Base-by-base conservation (phyloP, 1,140 invertebrate species). In the Diabrotica virgifera region DNA sequence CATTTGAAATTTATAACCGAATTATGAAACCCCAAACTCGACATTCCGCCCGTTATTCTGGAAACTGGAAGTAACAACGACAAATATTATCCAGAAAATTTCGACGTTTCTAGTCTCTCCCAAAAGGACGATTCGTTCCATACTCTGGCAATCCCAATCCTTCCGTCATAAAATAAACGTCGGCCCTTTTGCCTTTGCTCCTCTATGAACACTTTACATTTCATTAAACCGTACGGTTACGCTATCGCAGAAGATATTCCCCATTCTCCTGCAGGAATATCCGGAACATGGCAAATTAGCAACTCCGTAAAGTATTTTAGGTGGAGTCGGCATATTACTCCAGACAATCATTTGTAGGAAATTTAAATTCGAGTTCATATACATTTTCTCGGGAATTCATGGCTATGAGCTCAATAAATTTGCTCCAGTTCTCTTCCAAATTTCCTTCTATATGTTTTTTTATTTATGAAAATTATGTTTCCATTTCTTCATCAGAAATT, bases 1-100 rank as follows among this genome's bases (percentile, higher is more conserved):
- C 40, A 46, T 46, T 46, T 46, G 40, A 46, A 46, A 46, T 46
- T 46, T 46, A 46, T 46, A 46, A 46, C 40, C 40, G 40, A 46
- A 46, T 46, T 46, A 8, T 46, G 40, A n/a, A 46, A n/a, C n/a
- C 40, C 40, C 40, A 46, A 46, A 46, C 40, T 46, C 5, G 40
- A 46, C 40, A n/a, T 46, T 46, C n/a, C 40, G 40, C 40, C 24
- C 3, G 40, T 46, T 46, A 46, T 46, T 46, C 40, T n/a, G n/a
- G 40, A 24, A 24, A 24, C n/a, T 46, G n/a, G 5, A 46, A 46
- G 40, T 46, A n/a, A 46, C 40, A 46, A 46, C 40, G 40, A 46
- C 8, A 46, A 46, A 24, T 24, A 24, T 24, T 46, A 46, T 46
- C 8, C 40, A 46, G 40, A 46, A 46, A 46, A 46, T 46, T 46